Conservation (phyloP, 2,888 invertebrate species). For the Phasia obesa region DNA sequence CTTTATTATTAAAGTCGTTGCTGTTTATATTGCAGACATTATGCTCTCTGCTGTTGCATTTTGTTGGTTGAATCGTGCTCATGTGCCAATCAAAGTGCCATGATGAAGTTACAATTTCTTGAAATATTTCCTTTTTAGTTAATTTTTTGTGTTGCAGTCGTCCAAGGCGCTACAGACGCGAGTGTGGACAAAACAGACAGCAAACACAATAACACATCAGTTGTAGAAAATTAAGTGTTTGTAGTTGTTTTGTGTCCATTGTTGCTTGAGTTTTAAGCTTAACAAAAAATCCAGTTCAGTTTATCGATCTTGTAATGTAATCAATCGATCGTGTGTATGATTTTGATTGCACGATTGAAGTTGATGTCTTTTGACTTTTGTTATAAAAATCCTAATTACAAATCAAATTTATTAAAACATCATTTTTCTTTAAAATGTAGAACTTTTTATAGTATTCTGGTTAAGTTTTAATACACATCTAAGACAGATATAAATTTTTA, state of each 20-base stretch:
- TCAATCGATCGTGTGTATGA: conserved; percentile 36
- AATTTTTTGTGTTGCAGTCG: conserved; percentile 20
- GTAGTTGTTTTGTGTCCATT: conserved; percentile 62
- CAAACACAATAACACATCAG: conserved; percentile 74
- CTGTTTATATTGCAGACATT: conserved; percentile 20
- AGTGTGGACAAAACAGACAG: conserved; percentile 80
- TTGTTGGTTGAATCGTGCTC: conserved; percentile 66
- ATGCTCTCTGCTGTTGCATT: conserved; percentile 35
- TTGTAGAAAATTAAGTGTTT: conserved; percentile 47
- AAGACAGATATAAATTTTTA: too few relatives aligned
- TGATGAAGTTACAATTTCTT: conserved; percentile 75
- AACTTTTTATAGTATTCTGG: too few relatives aligned
- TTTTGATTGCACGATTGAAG: conserved; percentile 10
- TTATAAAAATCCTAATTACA: neutral
- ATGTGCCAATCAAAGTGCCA: conserved; percentile 77
- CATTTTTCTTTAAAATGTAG: too few relatives aligned
- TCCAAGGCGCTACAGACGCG: conserved; percentile 67
- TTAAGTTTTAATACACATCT: too few relatives aligned
- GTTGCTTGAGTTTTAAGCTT: neutral
- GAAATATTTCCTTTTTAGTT: conserved; percentile 12
- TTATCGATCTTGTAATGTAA: conserved; percentile 58
- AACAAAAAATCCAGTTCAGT: conserved; percentile 42
- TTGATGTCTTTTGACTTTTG: neutral
- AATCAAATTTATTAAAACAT: conserved; percentile 13
- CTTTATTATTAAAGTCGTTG: conserved; percentile 42